A percentile compares a stretch with the other conserved stretches of the same genome.
Evolutionary conservation across 23 tunicate genomes (phyloP).

Genomic region (Trididemnum clinides): DNA sequence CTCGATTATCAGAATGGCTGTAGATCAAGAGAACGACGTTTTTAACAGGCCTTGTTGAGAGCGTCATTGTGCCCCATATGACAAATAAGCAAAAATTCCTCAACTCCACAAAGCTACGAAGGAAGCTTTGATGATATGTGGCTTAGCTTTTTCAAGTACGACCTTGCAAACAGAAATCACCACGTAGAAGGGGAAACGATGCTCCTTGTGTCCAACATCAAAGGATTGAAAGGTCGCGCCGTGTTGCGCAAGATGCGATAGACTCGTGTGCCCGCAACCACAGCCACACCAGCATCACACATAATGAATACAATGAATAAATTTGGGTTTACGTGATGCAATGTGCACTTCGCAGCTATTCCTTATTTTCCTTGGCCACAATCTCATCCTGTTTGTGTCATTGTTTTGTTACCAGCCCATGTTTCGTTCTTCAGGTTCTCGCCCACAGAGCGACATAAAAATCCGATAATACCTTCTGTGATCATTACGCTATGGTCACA

Average conservation of each 20-base stretch:
- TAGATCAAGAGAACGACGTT: constrained; percentile 6
- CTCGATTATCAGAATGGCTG: constrained; percentile 13
- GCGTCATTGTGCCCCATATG: constrained; percentile 27
- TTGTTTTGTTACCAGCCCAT: too few species aligned
- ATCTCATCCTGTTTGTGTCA: too few species aligned
- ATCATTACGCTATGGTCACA: too few species aligned
- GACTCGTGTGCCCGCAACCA: constrained; percentile 12
- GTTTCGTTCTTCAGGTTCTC: too few species aligned
- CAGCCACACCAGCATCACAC: too few species aligned
- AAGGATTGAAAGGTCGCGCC: constrained; percentile 18
- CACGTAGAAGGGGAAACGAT: constrained; percentile 25
- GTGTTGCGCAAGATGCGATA: constrained; percentile 3
- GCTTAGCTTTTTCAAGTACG: constrained; percentile 9
- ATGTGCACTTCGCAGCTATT: too few species aligned
- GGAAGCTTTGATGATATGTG: constrained; percentile 22
- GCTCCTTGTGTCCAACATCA: background rate
- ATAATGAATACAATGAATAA: too few species aligned
- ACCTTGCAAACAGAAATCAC: background rate
- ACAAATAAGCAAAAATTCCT: background rate
- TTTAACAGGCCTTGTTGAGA: constrained; percentile 23
- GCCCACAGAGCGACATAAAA: too few species aligned
- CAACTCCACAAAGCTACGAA: constrained; percentile 31
- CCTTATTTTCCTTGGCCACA: too few species aligned
- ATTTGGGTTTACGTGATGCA: too few species aligned
- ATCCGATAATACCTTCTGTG: too few species aligned